Evolutionary conservation across 2,888 invertebrate species (phyloP).

Genomic region (Drosophila mercatorum): DNA sequence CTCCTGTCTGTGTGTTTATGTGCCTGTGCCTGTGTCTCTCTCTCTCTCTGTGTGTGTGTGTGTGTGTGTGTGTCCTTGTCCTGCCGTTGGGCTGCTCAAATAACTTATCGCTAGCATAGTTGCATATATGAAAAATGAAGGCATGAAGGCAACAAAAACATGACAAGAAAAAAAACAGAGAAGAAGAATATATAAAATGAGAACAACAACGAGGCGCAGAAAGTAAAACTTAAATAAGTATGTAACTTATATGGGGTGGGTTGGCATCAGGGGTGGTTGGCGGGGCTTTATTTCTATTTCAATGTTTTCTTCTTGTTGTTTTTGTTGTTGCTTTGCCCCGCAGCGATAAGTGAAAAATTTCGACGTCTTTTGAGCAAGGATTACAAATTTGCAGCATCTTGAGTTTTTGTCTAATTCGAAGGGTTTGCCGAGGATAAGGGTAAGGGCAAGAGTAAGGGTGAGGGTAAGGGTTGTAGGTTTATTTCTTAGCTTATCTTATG

Average conservation of each 20-base stretch:
- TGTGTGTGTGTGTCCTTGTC: constrained; percentile 35
- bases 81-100: constrained; percentile 65
- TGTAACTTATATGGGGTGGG: constrained; percentile 52
- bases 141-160: constrained; percentile 50
- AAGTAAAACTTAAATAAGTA: constrained; percentile 69
- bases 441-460: no score
- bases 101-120: constrained; percentile 75
- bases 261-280: constrained; percentile 15
- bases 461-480: constrained; percentile 20
- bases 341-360: constrained; percentile 78
- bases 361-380: constrained; percentile 68
- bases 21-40: background rate
- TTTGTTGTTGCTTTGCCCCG: constrained; percentile 54
- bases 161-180: background rate
- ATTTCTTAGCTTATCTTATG: constrained; percentile 51
- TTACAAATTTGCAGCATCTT: constrained; percentile 79
- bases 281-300: constrained; percentile 17
- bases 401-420: constrained; percentile 74
- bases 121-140: constrained; percentile 73
- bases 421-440: constrained; percentile 30
- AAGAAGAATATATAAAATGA: constrained; percentile 22
- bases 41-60: background rate
- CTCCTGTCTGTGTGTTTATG: constrained; percentile 36
- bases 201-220: constrained; percentile 35
- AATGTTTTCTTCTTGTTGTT: constrained; percentile 1